A percentile compares a stretch with the other conserved stretches of the same genome.
phyloP scores from a whole-genome alignment of 1,140 invertebrate species.

The Sminthurinus signatus region DNA sequence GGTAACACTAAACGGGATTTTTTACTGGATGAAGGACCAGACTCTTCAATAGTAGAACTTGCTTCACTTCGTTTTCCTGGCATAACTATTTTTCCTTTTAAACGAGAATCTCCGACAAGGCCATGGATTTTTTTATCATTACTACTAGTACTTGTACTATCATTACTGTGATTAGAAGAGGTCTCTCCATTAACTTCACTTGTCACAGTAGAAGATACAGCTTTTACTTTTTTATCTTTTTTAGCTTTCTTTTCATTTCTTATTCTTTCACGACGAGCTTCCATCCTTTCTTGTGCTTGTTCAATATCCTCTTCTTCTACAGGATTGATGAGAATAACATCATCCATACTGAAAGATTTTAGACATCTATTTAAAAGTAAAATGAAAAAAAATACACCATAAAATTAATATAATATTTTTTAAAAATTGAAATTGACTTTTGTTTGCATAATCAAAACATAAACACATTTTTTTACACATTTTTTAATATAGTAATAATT shows the following conservation, averaged over 20 bases:
- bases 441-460: too few relatives aligned
- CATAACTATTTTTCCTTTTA: too few relatives aligned
- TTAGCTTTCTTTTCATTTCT: conserved; percentile 67
- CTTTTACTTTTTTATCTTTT: conserved; percentile 42
- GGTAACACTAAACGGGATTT: not conserved
- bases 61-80: not conserved
- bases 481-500: too few relatives aligned
- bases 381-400: conserved; percentile 2
- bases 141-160: too few relatives aligned
- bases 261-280: conserved; percentile 55
- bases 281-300: conserved; percentile 58
- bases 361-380: conserved; percentile 60
- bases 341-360: conserved; percentile 62
- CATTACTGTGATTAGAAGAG: not conserved
- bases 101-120: too few relatives aligned
- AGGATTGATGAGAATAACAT: conserved; percentile 82
- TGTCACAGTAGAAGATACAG: conserved; percentile 10
- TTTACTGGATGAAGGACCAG: conserved; percentile 4
- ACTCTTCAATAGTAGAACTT: not conserved
- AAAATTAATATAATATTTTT: too few relatives aligned
- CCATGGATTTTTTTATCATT: conserved; percentile 3
- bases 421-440: too few relatives aligned
- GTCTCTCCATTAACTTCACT: not conserved
- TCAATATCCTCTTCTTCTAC: conserved; percentile 67
- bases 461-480: too few relatives aligned